phyloP scores from a whole-genome alignment of 2,797 vertebrate genomes.

The Myoxocephalus aenaeus region DNA sequence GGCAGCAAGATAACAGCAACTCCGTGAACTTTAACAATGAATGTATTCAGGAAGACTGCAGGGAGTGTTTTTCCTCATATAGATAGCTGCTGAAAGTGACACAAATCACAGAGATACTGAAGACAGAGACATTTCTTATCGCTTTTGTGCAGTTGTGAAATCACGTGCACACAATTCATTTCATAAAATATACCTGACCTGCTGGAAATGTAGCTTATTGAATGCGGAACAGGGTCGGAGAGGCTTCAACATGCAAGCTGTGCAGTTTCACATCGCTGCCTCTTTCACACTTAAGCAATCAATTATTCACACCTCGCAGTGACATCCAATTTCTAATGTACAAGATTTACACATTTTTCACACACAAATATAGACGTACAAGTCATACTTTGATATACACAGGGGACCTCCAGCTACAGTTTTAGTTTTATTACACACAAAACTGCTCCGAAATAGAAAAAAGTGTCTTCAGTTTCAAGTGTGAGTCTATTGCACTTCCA shows the following conservation, averaged over 20 bases:
- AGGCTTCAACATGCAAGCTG: conserved; percentile 52
- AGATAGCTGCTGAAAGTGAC: conserved; percentile 51
- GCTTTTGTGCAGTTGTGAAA: conserved; percentile 26
- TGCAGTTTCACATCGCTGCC: conserved; percentile 57
- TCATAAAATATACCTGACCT: conserved; percentile 42
- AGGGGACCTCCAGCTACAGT: neutral
- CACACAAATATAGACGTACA: neutral
- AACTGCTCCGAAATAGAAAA: neutral
- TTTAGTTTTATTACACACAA: neutral
- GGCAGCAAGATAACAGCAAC: conserved; percentile 54
- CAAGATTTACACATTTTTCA: conserved; percentile 35
- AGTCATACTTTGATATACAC: conserved; percentile 3
- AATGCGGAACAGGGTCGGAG: conserved; percentile 13
- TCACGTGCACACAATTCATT: conserved; percentile 3
- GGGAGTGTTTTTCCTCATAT: conserved; percentile 39
- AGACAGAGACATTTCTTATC: conserved; percentile 27
- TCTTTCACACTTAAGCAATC: conserved; percentile 56
- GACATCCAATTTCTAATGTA: conserved; percentile 47
- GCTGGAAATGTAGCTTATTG: conserved; percentile 34
- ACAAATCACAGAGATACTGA: conserved; percentile 49
- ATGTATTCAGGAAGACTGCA: conserved; percentile 46
- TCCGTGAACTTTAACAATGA: conserved; percentile 58
- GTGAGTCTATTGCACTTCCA: neutral
- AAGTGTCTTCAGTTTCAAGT: neutral
- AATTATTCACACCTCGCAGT: conserved; percentile 69